A percentile compares a stretch with the other conserved stretches of the same genome.
Evolutionary conservation across 53 echinoderm and acorn worm genomes (phyloP).

Genomic region (Astropecten irregularis): DNA sequence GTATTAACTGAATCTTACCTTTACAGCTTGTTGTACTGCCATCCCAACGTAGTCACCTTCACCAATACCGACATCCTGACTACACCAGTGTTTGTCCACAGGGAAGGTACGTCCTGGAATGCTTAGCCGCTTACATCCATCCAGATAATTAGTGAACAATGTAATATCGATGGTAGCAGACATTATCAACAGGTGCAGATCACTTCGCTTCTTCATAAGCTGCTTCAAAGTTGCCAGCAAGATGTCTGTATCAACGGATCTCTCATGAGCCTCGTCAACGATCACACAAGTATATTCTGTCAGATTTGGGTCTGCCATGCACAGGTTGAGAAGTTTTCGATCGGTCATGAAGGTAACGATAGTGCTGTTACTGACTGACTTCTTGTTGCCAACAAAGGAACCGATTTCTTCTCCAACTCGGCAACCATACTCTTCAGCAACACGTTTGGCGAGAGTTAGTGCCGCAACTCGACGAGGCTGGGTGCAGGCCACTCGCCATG

Average conservation of each 20-base stretch:
- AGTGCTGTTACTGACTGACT: conserved; percentile 22
- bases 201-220: conserved; percentile 24
- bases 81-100: conserved; percentile 41
- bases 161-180: conserved; percentile 64
- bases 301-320: conserved; percentile 42
- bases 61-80: background rate
- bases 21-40: conserved; percentile 32
- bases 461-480: conserved; percentile 66
- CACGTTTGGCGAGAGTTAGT: conserved; percentile 59
- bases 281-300: conserved; percentile 44
- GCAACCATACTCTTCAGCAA: conserved; percentile 69
- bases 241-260: conserved; percentile 68
- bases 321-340: conserved; percentile 50
- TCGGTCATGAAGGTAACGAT: conserved; percentile 65
- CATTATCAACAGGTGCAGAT: conserved; percentile 59
- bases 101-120: conserved; percentile 65
- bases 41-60: conserved; percentile 36
- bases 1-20: too few relatives aligned
- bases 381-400: conserved; percentile 38
- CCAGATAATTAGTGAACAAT: conserved; percentile 41
- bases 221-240: conserved; percentile 60
- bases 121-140: conserved; percentile 26
- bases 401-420: conserved; percentile 64
- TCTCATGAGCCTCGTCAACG: conserved; percentile 68
- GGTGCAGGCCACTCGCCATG: conserved; percentile 51